A percentile compares a stretch with the other conserved stretches of the same genome.
Conservation (phyloP, 2,888 invertebrate genomes). For the Pseudococcus longispinus region DNA sequence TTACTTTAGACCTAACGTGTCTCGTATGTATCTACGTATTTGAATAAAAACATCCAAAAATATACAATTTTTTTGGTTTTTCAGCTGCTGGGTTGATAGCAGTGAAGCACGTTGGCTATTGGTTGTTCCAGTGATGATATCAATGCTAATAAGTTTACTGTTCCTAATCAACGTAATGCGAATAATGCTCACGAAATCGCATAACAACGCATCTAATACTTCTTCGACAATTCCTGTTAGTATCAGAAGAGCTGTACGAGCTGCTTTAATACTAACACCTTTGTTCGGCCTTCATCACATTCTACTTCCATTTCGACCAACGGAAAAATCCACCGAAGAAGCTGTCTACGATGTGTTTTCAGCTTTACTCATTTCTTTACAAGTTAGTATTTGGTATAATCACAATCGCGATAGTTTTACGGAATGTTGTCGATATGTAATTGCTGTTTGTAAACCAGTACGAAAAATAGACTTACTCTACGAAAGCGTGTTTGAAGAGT, state of each 20-base stretch:
- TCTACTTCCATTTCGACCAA: constrained; percentile 82
- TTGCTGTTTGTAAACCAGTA: neutral
- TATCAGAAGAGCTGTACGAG: constrained; percentile 73
- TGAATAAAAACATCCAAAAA: neutral
- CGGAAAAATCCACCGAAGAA: constrained; percentile 73
- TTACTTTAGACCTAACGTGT: too few relatives aligned
- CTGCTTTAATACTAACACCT: constrained; percentile 87
- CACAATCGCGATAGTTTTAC: neutral
- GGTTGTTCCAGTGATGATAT: constrained; percentile 78
- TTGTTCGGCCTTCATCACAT: constrained; percentile 90
- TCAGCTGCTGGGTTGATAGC: constrained; percentile 79
- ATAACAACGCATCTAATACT: constrained; percentile 69
- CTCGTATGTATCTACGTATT: too few relatives aligned
- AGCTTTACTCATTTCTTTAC: constrained; percentile 85
- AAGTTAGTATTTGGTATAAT: constrained; percentile 67
- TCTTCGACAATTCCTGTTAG: constrained; percentile 64
- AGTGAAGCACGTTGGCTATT: constrained; percentile 75
- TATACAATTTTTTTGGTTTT: constrained; percentile 22
- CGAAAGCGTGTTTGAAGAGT: neutral
- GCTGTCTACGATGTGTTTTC: constrained; percentile 82
- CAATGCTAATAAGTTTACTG: constrained; percentile 80
- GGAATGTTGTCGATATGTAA: neutral
- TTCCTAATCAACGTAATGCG: constrained; percentile 90
- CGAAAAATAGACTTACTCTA: neutral
- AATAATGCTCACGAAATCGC: constrained; percentile 82